A percentile compares a stretch with the other conserved stretches of the same genome.
phyloP scores from a whole-genome alignment of 2,113 vertebrate genomes.

The Ictalurus furcatus region DNA sequence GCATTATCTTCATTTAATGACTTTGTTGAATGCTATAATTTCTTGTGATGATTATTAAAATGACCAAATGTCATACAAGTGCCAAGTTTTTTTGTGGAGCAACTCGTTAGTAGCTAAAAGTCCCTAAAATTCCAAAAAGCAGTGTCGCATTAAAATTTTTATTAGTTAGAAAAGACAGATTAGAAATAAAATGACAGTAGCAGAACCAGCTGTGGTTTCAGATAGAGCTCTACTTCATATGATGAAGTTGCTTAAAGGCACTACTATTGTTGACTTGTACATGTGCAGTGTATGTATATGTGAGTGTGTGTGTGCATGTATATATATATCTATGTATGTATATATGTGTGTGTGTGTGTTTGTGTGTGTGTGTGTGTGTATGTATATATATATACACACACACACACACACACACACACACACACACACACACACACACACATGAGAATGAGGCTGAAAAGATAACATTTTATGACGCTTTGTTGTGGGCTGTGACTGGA shows the following conservation, averaged over 20 bases:
- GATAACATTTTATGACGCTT: background rate
- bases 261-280: background rate
- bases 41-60: background rate
- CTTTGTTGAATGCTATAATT: background rate
- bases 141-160: background rate
- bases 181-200: background rate
- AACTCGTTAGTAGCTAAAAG: background rate
- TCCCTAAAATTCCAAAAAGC: background rate
- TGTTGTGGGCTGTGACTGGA: background rate
- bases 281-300: too few relatives aligned
- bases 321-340: too few relatives aligned
- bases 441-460: background rate
- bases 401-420: too few relatives aligned
- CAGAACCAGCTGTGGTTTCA: background rate
- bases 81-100: background rate
- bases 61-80: background rate
- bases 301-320: too few relatives aligned
- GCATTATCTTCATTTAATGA: too few relatives aligned
- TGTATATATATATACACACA: too few relatives aligned
- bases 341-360: too few relatives aligned
- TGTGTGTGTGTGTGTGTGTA: too few relatives aligned
- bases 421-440: too few relatives aligned
- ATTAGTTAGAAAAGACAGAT: background rate
- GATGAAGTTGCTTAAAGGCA: background rate
- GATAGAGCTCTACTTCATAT: background rate